A percentile compares a stretch with the other conserved stretches of the same genome.
Evolutionary conservation across 2,797 vertebrate species (phyloP).

Genomic region (Anas bernieri): DNA sequence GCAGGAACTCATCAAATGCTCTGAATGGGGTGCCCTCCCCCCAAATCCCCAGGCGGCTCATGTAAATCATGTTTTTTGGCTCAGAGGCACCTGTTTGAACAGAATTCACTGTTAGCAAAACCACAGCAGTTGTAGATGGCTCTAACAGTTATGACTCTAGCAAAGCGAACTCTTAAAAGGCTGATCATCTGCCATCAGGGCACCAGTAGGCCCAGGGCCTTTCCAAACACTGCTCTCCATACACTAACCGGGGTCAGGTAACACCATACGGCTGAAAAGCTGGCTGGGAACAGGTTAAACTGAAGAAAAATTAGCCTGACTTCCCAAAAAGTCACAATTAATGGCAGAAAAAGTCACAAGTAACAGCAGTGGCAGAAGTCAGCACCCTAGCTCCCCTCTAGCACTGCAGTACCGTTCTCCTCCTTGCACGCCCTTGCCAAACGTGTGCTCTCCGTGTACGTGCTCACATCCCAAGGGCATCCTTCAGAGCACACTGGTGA

Average conservation of each 20-base stretch:
- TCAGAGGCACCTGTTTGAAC: slow-evolving; percentile 91
- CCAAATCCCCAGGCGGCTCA: slow-evolving; percentile 99
- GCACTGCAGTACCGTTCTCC: not conserved
- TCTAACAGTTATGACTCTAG: not conserved
- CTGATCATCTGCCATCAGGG: fast-evolving
- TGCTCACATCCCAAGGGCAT: not conserved
- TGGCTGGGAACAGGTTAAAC: not conserved
- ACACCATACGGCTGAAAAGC: not conserved
- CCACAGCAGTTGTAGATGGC: not conserved
- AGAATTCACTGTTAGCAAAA: not conserved
- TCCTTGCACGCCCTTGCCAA: not conserved
- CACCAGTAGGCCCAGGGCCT: not conserved
- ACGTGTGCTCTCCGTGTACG: fast-evolving
- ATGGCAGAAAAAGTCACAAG: not conserved
- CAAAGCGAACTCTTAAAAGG: not conserved
- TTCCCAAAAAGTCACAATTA: not conserved
- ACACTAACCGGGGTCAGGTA: not conserved
- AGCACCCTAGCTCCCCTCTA: not conserved
- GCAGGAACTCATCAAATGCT: slow-evolving; percentile 95
- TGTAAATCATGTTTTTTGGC: slow-evolving; percentile 99
- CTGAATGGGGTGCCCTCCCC: slow-evolving; percentile 95
- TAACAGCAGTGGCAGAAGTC: not conserved
- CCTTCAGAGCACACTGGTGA: not conserved
- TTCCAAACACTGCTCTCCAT: not conserved
- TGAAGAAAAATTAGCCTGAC: not conserved